Percentiles rank a stretch among this genome's conserved stretches.
Evolutionary conservation across 2,888 invertebrate species (phyloP).

Genomic region (Eupithecia dodoneata): DNA sequence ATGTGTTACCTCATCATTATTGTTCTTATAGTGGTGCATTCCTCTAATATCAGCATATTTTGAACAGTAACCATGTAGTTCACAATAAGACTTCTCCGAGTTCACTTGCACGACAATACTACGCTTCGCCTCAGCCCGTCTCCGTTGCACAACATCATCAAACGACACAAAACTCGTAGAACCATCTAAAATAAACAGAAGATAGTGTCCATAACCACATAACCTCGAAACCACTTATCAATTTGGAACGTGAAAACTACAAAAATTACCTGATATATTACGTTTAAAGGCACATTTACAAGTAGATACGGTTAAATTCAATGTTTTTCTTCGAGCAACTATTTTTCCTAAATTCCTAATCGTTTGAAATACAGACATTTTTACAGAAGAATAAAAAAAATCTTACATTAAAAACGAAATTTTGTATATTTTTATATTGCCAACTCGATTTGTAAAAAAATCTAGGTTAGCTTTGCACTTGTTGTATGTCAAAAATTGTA

Average conservation of each 20-base stretch:
- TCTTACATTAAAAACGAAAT: too few relatives aligned
- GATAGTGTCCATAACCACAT: slow-evolving; percentile 48
- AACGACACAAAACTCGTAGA: slow-evolving; percentile 73
- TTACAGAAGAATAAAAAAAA: slow-evolving; percentile 29
- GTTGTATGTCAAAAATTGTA: too few relatives aligned
- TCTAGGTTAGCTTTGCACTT: too few relatives aligned
- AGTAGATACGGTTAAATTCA: slow-evolving; percentile 51
- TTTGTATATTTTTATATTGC: background rate
- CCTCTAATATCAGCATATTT: slow-evolving; percentile 86
- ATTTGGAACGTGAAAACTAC: slow-evolving; percentile 26
- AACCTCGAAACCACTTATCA: slow-evolving; percentile 65
- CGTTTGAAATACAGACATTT: slow-evolving; percentile 77
- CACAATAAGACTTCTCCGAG: slow-evolving; percentile 87
- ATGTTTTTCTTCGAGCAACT: slow-evolving; percentile 60
- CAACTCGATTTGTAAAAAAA: background rate
- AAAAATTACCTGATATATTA: slow-evolving; percentile 66
- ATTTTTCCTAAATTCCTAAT: slow-evolving; percentile 64
- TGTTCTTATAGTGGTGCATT: slow-evolving; percentile 86
- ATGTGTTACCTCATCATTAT: slow-evolving; percentile 71
- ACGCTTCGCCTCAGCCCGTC: slow-evolving; percentile 86
- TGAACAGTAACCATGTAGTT: slow-evolving; percentile 88
- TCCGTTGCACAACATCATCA: slow-evolving; percentile 83
- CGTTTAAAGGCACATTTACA: slow-evolving; percentile 64
- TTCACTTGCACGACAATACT: slow-evolving; percentile 91
- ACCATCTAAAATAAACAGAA: slow-evolving; percentile 59